Conservation (phyloP, 1,140 invertebrate species). For the Nasonia vitripennis region DNA sequence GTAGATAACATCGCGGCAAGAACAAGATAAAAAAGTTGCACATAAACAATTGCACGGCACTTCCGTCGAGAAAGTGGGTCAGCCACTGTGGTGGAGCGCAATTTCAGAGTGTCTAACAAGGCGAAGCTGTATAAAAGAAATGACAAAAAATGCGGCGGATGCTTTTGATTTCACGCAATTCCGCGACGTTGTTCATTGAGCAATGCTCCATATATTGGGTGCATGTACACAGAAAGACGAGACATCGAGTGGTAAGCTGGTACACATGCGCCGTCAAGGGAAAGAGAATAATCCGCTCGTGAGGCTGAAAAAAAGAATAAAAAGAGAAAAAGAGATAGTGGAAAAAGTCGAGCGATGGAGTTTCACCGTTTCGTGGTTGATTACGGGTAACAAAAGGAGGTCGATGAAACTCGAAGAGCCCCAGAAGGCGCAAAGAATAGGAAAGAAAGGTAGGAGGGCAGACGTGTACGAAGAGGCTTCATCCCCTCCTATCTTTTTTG, state of each 20-base stretch:
- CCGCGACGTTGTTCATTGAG: not conserved
- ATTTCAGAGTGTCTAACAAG: slow-evolving; percentile 5
- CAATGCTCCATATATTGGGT: not conserved
- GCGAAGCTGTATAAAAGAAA: not conserved
- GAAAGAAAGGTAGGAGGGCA: not conserved
- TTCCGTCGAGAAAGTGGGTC: not conserved
- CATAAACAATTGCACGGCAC: not conserved
- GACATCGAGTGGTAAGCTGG: too few species aligned
- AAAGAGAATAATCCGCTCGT: too few species aligned
- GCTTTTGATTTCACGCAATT: not conserved
- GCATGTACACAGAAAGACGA: not conserved
- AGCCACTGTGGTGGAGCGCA: not conserved
- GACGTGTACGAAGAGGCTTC: slow-evolving; percentile 31
- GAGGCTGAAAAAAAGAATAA: not conserved
- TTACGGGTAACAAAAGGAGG: slow-evolving; percentile 45
- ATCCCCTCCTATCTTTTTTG: slow-evolving; percentile 19
- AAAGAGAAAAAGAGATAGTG: slow-evolving; percentile 2
- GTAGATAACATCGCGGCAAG: not conserved
- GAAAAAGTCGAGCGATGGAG: slow-evolving; percentile 42
- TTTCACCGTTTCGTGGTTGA: slow-evolving; percentile 48
- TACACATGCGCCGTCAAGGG: too few species aligned
- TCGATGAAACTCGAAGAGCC: slow-evolving; percentile 42
- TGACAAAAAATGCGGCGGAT: not conserved
- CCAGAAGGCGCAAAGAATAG: slow-evolving; percentile 33
- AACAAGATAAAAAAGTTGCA: not conserved